Base-by-base conservation (phyloP, 2,888 invertebrate species). In the Suillia variegata region DNA sequence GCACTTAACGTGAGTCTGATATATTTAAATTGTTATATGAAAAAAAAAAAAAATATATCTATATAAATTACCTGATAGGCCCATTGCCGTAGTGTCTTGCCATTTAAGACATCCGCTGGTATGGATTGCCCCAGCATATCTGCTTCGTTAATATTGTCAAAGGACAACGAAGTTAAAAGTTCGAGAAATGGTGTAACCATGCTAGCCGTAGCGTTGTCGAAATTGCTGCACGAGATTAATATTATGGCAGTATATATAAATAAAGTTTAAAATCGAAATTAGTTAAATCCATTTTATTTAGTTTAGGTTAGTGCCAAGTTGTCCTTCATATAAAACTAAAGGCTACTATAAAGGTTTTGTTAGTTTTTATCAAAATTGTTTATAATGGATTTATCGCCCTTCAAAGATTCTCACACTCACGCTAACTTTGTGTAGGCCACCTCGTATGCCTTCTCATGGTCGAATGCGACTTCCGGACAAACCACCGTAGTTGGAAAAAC, bases 401-500 rank as follows among this genome's bases (percentile, higher is more conserved):
- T 21, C 12, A n/a, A n/a, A n/a, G n/a, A n/a, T n/a, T n/a, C n/a
- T n/a, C n/a, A 49, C 34, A 68, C 77, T 71, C 53, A 81, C 81
- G 75, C 75, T 26, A 81, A 54, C 1, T 69, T 64, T 31, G 70
- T 76, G 50, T 71, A 78, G 3, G 79, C 78, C 22, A 70, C 68
- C 2, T 70, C 64, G 49, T 74, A 73, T 2, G 78, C 67, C 20
- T 67, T 75, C 0, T 85, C 84, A 5, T 83, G 83, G 68, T 87
- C 85, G 17, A 84, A 85, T 0, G 87, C 84, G 59, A 83, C 82
- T 50, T 78, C 68, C 12, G 84, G 85, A 70, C 91, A 91, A 54
- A 91, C 81, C 0, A 89, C 88, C 0, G 90, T 85, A 0, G 90
- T 88, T 2, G 91, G 91, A 79, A 91, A 91, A 2, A 89, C 86